These are phyloP conservation scores for Salmo trutta DNA, from an alignment of 2,797 vertebrate genomes.

Conservation along the genomic window DNA sequence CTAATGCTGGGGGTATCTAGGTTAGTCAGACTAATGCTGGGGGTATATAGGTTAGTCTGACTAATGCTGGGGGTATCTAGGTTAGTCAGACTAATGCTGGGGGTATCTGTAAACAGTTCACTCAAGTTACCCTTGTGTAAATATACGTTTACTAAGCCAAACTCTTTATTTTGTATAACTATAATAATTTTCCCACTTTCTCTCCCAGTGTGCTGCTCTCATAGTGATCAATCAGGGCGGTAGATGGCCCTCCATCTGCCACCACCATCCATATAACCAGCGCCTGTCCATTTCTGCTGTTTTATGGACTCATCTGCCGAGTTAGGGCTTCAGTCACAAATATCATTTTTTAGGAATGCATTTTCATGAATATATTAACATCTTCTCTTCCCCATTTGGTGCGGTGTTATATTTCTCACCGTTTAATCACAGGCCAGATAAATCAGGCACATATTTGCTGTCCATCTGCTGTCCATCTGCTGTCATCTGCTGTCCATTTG, in stretches of 20 bases:
- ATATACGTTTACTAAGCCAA: slow-evolving; percentile 27
- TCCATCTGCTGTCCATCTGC: slow-evolving; percentile 73
- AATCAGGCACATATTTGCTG: slow-evolving; percentile 79
- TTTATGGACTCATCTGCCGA: slow-evolving; percentile 77
- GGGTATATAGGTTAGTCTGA: too few species aligned
- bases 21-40: too few species aligned
- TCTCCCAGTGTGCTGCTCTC: slow-evolving; percentile 21
- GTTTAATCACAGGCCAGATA: slow-evolving; percentile 79
- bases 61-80: too few species aligned
- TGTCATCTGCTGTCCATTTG: too few species aligned
- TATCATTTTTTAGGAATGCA: slow-evolving; percentile 77
- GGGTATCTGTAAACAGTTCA: not conserved
- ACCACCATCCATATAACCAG: slow-evolving; percentile 74
- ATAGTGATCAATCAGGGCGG: slow-evolving; percentile 47
- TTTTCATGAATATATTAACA: slow-evolving; percentile 81
- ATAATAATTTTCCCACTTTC: slow-evolving; percentile 63
- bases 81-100: too few species aligned
- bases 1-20: too few species aligned
- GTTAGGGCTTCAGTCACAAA: slow-evolving; percentile 72
- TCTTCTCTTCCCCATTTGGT: slow-evolving; percentile 69
- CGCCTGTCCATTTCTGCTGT: slow-evolving; percentile 77
- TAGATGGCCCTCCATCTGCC: slow-evolving; percentile 65
- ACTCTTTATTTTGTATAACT: slow-evolving; percentile 57
- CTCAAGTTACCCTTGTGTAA: slow-evolving; percentile 37
- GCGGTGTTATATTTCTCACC: slow-evolving; percentile 79